Evolutionary conservation across 1,140 invertebrate species (phyloP), one percentile per base, ranked within the genome.

Genomic region (Habropoda laboriosa): DNA sequence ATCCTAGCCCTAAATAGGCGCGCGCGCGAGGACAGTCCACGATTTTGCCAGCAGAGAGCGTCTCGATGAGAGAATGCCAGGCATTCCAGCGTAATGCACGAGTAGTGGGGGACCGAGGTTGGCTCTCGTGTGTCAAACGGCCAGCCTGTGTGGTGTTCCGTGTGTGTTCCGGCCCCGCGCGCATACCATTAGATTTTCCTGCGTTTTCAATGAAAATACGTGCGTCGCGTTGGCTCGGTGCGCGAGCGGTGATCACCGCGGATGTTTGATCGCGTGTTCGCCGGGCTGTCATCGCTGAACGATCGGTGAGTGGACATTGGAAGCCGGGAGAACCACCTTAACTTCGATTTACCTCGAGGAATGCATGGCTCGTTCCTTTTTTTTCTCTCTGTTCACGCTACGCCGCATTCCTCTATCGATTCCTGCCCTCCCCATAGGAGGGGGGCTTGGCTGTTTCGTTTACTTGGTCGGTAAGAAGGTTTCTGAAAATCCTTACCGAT

Each of bases 321-420:
- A 55, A 18, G 27, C 53, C 38, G 35, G 53, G 21, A 64, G 81
- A 75, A 78, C 68, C 70, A 72, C 53, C 61, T 66, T 68, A 68
- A 68, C 27, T 74, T 74, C 40, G 68, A 55, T 72, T 82, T 82
- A 76, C 83, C 30, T 49, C 27, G 57, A 79, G 79, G 88, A 89
- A 89, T 86, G 88, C 81, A 83, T 77, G 58, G 66, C 47, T 63
- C 57, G 72, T 58, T 75, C 42, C 21, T 60, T 77, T 75, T 72
- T 78, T 78, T 76, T 82, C 57, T 84, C 18, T 89, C n/a, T n/a
- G n/a, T n/a, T 89, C 87, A 89, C 86, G 88, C 89, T 89, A 87
- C 81, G 87, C 89, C 88, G 90, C 91, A 92, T 93, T 92, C 92
- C 91, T 91, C 82, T 93, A 92, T 93, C 82, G 91, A 93, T 93